These are phyloP conservation scores for Saccopteryx leptura DNA, from an alignment of 2,113 vertebrate genomes.

Conservation along the genomic window DNA sequence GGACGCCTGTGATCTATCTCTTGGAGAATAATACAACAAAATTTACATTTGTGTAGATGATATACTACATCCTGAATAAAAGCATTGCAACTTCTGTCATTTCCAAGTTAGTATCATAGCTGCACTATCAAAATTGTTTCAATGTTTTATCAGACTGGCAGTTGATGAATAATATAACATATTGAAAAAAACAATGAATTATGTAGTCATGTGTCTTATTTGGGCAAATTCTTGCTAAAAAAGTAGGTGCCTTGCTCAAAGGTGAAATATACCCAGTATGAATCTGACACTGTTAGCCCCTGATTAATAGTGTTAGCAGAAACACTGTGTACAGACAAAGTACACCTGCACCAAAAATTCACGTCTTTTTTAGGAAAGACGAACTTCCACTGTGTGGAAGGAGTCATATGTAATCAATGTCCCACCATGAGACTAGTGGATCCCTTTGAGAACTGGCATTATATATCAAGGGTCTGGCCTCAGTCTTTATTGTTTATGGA, in stretches of 20 bases:
- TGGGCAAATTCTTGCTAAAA: background rate
- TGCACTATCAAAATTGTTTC: background rate
- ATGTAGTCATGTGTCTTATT: background rate
- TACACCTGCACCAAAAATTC: background rate
- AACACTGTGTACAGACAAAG: background rate
- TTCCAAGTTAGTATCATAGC: background rate
- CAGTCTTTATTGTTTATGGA: background rate
- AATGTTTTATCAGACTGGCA: background rate
- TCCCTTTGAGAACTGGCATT: background rate
- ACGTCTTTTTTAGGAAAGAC: background rate
- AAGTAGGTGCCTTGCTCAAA: background rate
- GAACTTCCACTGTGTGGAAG: background rate
- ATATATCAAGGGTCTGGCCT: background rate
- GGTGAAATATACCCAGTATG: background rate
- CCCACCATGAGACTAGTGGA: background rate
- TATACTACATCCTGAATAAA: background rate
- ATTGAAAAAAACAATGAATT: background rate
- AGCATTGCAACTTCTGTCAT: background rate
- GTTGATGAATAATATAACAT: background rate
- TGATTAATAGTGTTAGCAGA: background rate
- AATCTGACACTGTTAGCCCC: background rate
- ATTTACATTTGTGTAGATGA: background rate
- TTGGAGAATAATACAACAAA: background rate
- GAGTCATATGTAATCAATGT: background rate
- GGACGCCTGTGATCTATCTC: background rate